phyloP scores from a whole-genome alignment of 2,113 vertebrate species.

The Sakesphorus luctuosus region DNA sequence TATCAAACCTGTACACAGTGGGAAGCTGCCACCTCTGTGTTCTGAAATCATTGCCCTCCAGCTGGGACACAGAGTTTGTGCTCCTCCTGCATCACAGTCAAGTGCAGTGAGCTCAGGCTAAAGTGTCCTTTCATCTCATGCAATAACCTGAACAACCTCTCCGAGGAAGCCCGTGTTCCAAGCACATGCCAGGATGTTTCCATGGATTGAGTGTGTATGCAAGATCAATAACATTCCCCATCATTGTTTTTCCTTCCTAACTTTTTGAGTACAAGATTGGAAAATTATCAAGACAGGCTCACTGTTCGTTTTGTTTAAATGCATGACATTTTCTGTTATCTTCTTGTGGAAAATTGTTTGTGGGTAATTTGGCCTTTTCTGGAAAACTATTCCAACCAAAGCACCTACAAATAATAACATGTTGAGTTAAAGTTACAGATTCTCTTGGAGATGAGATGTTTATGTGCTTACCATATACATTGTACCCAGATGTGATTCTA shows the following conservation, averaged over 20 bases:
- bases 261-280: not conserved
- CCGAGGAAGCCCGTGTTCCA: not conserved
- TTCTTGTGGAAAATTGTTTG: not conserved
- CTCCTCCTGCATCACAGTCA: not conserved
- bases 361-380: not conserved
- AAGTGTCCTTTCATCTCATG: not conserved
- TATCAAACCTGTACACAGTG: not conserved
- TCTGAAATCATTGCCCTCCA: not conserved
- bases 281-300: not conserved
- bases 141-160: not conserved
- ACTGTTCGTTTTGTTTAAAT: not conserved
- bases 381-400: not conserved
- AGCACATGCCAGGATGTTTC: not conserved
- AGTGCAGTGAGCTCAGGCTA: not conserved
- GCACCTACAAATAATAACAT: not conserved
- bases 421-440: not conserved
- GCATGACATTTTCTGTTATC: not conserved
- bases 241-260: not conserved
- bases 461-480: not conserved
- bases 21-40: not conserved
- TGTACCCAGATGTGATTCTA: not conserved
- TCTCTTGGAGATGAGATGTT: not conserved
- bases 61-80: not conserved
- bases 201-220: not conserved
- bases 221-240: not conserved